Base-by-base conservation (phyloP, 1,140 invertebrate species). In the Whitmania pigra region DNA sequence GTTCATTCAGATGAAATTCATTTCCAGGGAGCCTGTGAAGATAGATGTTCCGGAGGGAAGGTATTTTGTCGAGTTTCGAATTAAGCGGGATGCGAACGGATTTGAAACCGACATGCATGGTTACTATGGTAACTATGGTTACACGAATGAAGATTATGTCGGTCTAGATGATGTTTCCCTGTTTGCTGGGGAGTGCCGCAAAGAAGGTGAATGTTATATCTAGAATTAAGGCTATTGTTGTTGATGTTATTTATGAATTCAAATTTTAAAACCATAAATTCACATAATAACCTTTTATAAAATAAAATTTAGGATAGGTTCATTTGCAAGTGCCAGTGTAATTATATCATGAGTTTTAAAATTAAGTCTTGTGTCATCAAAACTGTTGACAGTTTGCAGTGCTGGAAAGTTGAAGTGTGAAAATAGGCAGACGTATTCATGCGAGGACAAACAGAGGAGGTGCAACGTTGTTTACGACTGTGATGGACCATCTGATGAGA, bases 11-110 rank as follows among this genome's bases (percentile, higher is more conserved):
- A 25, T 63, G 11, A 63, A 63, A 63, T 25, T 25, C 29, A 25
- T 31, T 63, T 25, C 57, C 29, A 63, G 57, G 57, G 22, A 63
- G 22, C 57, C 57, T 2, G 57, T 63, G 29, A 63, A 63, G 29
- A 63, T 63, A 7, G 29, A 31, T 18, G 15, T 63, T 25, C 57
- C 57, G 15, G 9, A 22, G 22, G 57, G 57, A 13, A 22, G 22
- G 22, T 63, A 63, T 31, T 63, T 31, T 20, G 22, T 63, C 13
- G 57, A 25, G 29, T 63, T 63, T 49, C 43, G 43, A 49, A 49
- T 49, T 13, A 49, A 49, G 9, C 2, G 43, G 1, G 43, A 49
- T 17, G 43, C 15, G 9, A 17, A 49, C 15, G 7, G 57, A 13
- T 63, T 22, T 13, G 57, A 63, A 63, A 63, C 7, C 57, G 22